Evolutionary conservation across 2,888 invertebrate species (phyloP).

Genomic region (Dryobotodes eremita): DNA sequence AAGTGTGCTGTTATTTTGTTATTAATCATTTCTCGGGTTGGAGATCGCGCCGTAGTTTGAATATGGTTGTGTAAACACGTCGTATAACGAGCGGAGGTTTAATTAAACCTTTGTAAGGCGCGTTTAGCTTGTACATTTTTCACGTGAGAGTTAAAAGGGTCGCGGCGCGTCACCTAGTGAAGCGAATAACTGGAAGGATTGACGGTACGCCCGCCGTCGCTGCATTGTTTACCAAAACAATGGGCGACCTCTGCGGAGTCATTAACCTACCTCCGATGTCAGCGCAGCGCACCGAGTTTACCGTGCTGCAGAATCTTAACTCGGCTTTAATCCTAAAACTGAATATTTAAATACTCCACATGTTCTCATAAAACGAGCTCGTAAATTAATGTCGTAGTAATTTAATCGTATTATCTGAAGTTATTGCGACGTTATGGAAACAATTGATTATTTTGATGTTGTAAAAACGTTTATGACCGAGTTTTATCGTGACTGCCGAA

Average conservation of each 20-base stretch:
- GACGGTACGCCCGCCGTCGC: slow-evolving; percentile 80
- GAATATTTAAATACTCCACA: slow-evolving; percentile 62
- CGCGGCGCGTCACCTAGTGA: slow-evolving; percentile 83
- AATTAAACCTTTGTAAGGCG: slow-evolving; percentile 72
- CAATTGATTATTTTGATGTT: slow-evolving; percentile 53
- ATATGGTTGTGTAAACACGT: slow-evolving; percentile 64
- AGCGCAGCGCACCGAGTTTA: slow-evolving; percentile 70
- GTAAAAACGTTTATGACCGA: slow-evolving; percentile 40
- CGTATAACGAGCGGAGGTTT: slow-evolving; percentile 63
- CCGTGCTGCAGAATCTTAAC: slow-evolving; percentile 76
- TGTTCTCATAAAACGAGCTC: slow-evolving; percentile 32
- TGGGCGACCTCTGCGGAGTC: slow-evolving; percentile 88
- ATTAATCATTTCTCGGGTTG: slow-evolving; percentile 51
- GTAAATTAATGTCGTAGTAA: slow-evolving; percentile 43
- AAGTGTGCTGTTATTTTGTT: slow-evolving; percentile 47
- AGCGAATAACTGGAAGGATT: slow-evolving; percentile 86
- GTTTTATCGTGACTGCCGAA: slow-evolving; percentile 41
- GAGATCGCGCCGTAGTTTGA: slow-evolving; percentile 43
- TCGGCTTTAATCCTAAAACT: slow-evolving; percentile 71
- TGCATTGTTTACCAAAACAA: slow-evolving; percentile 90
- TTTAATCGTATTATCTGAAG: slow-evolving; percentile 38
- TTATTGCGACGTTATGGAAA: slow-evolving; percentile 44
- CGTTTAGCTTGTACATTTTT: slow-evolving; percentile 77
- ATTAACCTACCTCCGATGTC: slow-evolving; percentile 89
- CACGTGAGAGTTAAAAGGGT: slow-evolving; percentile 81